Evolutionary conservation across 2,797 vertebrate genomes (phyloP).

Genomic region (Gadopsis marmoratus): DNA sequence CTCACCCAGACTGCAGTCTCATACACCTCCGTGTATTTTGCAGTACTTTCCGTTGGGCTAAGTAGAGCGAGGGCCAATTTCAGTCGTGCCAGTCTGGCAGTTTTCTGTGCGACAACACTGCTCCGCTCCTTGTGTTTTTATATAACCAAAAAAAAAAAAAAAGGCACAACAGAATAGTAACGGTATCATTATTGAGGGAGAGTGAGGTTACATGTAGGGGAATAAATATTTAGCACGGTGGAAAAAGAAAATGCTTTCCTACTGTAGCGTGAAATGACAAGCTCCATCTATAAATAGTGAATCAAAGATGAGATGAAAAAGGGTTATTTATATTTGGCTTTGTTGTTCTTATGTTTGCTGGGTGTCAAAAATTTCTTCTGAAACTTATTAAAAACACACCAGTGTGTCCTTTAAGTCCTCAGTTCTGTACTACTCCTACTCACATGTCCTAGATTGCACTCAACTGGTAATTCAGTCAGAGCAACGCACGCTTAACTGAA

Average conservation of each 20-base stretch:
- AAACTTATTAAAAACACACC: constrained; percentile 30
- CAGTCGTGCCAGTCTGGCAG: background rate
- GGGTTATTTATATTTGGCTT: constrained; percentile 48
- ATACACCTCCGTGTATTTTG: constrained; percentile 9
- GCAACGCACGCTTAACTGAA: constrained; percentile 31
- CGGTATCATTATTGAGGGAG: constrained; percentile 31
- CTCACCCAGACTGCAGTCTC: constrained; percentile 8
- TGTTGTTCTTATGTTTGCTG: constrained; percentile 18
- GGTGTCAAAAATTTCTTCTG: constrained; percentile 12
- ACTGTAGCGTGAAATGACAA: constrained; percentile 36
- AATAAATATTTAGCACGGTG: constrained; percentile 31
- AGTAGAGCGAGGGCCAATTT: constrained; percentile 13
- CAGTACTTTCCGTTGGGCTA: background rate
- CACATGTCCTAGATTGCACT: constrained; percentile 20
- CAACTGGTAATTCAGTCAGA: constrained; percentile 15
- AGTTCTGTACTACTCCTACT: constrained; percentile 15
- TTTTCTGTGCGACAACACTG: constrained; percentile 2
- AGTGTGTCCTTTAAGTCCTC: constrained; percentile 29
- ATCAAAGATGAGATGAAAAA: constrained; percentile 34
- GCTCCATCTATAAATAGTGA: constrained; percentile 48
- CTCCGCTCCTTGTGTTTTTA: constrained; percentile 13
- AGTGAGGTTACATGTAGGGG: constrained; percentile 5
- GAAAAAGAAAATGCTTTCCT: constrained; percentile 36
- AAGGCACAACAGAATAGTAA: constrained; percentile 15
- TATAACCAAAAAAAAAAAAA: background rate